Evolutionary conservation across 2,113 vertebrate species (phyloP).

Genomic region (Phodopus roborovskii): DNA sequence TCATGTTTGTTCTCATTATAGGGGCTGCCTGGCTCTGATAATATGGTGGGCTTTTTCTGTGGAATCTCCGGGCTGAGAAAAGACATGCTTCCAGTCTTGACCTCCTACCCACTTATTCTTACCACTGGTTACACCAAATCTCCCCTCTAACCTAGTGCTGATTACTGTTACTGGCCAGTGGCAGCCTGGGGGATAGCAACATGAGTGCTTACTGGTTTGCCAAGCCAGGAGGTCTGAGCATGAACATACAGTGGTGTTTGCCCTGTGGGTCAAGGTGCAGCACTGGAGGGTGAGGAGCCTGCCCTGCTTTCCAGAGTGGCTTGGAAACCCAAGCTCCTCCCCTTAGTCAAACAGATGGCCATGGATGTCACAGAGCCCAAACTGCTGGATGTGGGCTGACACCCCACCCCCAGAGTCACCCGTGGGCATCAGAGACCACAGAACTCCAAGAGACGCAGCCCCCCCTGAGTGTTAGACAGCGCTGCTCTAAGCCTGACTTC

Average conservation of each 20-base stretch:
- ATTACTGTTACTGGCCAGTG: not conserved
- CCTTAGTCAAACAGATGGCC: constrained; percentile 52
- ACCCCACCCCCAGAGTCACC: not conserved
- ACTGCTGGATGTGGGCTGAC: not conserved
- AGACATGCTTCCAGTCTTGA: not conserved
- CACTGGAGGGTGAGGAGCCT: not conserved
- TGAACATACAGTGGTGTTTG: constrained; percentile 46
- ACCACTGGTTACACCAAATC: not conserved
- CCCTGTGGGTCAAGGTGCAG: constrained; percentile 75
- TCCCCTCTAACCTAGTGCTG: constrained; percentile 65
- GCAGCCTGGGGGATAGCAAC: constrained; percentile 7
- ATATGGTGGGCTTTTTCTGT: not conserved
- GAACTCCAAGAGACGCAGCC: not conserved
- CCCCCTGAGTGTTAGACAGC: not conserved
- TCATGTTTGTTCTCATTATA: not conserved
- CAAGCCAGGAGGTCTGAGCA: constrained; percentile 54
- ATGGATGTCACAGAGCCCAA: not conserved
- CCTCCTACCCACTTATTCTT: constrained; percentile 40
- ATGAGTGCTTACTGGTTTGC: not conserved
- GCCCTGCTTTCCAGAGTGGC: not conserved
- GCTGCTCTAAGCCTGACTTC: not conserved
- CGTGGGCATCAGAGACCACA: not conserved
- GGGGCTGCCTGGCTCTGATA: not conserved
- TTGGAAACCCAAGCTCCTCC: constrained; percentile 52
- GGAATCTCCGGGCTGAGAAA: not conserved